phyloP scores from a whole-genome alignment of 1,140 invertebrate species.

The Archegozetes longisetosus region DNA sequence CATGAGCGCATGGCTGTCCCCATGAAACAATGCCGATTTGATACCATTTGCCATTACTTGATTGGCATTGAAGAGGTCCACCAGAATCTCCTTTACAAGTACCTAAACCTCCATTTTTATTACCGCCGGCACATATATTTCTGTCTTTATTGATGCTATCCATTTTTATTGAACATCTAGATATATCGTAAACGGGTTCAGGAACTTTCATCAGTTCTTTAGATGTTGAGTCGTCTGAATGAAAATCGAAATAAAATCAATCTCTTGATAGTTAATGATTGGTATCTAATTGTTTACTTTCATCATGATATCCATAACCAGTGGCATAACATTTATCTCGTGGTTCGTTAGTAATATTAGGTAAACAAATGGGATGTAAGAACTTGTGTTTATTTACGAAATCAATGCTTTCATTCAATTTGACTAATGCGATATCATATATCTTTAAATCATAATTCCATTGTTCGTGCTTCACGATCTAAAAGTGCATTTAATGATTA shows the following conservation, averaged over 20 bases:
- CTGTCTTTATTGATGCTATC: background rate
- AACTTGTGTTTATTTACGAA: background rate
- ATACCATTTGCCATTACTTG: slow-evolving; percentile 22
- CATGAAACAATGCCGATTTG: slow-evolving; percentile 47
- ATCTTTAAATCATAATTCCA: background rate
- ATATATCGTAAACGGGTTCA: background rate
- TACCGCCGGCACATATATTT: background rate
- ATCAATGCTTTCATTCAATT: background rate
- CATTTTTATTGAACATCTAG: background rate
- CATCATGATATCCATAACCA: slow-evolving; percentile 1
- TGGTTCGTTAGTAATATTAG: background rate
- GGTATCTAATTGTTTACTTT: background rate
- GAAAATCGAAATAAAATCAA: background rate
- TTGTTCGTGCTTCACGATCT: background rate
- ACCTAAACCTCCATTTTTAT: background rate
- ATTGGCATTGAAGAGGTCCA: slow-evolving; percentile 52
- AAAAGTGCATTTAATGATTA: background rate
- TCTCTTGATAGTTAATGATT: background rate
- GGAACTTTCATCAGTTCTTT: background rate
- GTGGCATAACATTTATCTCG: background rate
- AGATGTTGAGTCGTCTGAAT: background rate
- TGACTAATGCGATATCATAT: slow-evolving; percentile 3
- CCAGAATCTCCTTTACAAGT: slow-evolving; percentile 49
- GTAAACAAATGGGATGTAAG: background rate
- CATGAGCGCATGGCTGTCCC: slow-evolving; percentile 56